A percentile compares a stretch with the other conserved stretches of the same genome.
Evolutionary conservation across 92 coral and sea anemone species (phyloP).

Genomic region (Pocillopora meandrina): DNA sequence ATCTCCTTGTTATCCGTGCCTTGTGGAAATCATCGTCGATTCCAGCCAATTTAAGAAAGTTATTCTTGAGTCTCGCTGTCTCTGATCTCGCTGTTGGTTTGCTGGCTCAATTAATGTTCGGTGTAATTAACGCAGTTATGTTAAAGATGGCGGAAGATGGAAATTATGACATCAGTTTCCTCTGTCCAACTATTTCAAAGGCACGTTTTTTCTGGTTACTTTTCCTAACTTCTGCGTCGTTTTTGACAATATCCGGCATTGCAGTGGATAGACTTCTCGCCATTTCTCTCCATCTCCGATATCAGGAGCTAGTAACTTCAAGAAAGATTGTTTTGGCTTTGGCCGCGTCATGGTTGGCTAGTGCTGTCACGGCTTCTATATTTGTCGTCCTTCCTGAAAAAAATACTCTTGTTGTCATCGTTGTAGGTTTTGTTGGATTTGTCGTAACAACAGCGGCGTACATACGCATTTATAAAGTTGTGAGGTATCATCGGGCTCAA

Average conservation of each 20-base stretch:
- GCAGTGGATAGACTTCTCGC: neutral
- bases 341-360: slow-evolving; percentile 4
- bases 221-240: neutral
- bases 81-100: slow-evolving; percentile 28
- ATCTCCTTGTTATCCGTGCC: neutral
- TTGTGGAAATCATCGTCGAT: slow-evolving; percentile 26
- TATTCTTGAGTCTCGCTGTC: slow-evolving; percentile 18
- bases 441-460: slow-evolving; percentile 5
- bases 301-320: neutral
- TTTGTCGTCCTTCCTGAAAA: neutral
- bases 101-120: neutral
- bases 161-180: neutral
- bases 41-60: slow-evolving; percentile 10
- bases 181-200: too few species aligned
- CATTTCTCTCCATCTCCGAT: neutral
- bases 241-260: neutral
- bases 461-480: slow-evolving; percentile 12
- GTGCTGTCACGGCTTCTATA: neutral
- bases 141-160: neutral
- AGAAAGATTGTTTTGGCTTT: too few species aligned
- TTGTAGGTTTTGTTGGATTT: neutral
- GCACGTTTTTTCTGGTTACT: neutral
- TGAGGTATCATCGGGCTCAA: slow-evolving; percentile 23
- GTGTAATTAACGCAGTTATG: neutral
- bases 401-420: neutral